Percentiles rank a stretch among this genome's conserved stretches.
Evolutionary conservation across 2,888 invertebrate genomes (phyloP).

Genomic region (Agriopis leucophaearia): DNA sequence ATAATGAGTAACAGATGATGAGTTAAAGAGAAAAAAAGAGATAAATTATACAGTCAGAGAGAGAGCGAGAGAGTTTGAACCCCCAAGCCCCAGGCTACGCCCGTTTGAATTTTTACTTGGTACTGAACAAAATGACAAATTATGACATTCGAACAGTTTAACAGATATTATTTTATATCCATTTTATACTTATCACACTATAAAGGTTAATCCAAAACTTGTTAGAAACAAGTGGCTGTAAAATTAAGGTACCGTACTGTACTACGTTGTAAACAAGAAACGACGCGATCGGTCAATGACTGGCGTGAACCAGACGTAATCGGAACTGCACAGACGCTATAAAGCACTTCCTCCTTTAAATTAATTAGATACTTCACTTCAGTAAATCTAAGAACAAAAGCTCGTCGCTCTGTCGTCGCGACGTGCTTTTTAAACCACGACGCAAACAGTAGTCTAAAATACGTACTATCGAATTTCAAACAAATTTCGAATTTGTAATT

Average conservation of each 20-base stretch:
- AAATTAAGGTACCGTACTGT: not conserved
- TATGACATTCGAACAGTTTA: not conserved
- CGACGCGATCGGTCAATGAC: conserved; percentile 23
- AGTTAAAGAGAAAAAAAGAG: too few species aligned
- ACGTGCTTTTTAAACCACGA: too few species aligned
- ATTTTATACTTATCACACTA: not conserved
- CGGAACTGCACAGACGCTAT: conserved; percentile 15
- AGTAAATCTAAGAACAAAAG: conserved; percentile 7
- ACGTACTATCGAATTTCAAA: too few species aligned
- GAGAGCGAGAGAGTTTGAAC: too few species aligned
- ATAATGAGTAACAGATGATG: too few species aligned
- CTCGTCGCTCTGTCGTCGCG: not conserved
- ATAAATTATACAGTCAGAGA: too few species aligned
- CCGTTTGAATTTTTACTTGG: too few species aligned
- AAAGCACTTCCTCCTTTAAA: conserved; percentile 15
- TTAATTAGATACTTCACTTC: conserved; percentile 12
- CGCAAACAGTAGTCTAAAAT: too few species aligned
- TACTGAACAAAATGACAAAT: too few species aligned
- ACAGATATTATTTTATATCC: not conserved
- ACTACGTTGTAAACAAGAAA: conserved; percentile 1
- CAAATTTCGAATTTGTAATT: too few species aligned
- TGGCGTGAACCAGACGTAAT: conserved; percentile 7
- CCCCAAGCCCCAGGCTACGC: too few species aligned
- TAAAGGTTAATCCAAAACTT: not conserved
- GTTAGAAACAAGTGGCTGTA: conserved; percentile 5